A percentile compares a stretch with the other conserved stretches of the same genome.
These are phyloP conservation scores for Calameuta filiformis DNA, from an alignment of 2,888 invertebrate species.

Conservation along the genomic window DNA sequence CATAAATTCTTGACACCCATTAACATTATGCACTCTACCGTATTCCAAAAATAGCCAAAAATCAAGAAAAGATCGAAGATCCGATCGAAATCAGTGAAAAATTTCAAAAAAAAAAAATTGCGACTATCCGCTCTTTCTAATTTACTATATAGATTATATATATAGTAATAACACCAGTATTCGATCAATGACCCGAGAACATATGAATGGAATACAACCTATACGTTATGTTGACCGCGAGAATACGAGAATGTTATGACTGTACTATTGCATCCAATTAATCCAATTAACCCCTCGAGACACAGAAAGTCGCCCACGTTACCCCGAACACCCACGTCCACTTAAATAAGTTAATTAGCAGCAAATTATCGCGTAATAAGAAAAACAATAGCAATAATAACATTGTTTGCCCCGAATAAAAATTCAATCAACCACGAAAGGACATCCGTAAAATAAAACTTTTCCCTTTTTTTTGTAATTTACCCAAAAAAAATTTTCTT, in stretches of 20 bases:
- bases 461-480: too few relatives aligned
- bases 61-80: not conserved
- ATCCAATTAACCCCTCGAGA: not conserved
- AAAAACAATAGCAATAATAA: not conserved
- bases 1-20: not conserved
- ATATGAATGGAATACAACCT: not conserved
- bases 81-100: not conserved
- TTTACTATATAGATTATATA: not conserved
- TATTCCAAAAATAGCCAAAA: not conserved
- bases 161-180: not conserved
- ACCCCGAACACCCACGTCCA: not conserved
- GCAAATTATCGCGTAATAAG: not conserved
- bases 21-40: not conserved
- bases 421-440: not conserved
- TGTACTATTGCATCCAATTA: not conserved
- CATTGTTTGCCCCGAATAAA: not conserved
- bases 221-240: not conserved
- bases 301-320: not conserved
- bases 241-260: not conserved
- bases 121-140: too few relatives aligned
- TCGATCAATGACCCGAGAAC: not conserved
- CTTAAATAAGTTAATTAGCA: not conserved
- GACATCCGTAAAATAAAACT: not conserved
- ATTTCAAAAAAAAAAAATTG: rapidly evolving
- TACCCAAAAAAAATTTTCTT: not conserved